Conservation (phyloP, 2,888 invertebrate genomes). For the Dysmachus trigonus region DNA sequence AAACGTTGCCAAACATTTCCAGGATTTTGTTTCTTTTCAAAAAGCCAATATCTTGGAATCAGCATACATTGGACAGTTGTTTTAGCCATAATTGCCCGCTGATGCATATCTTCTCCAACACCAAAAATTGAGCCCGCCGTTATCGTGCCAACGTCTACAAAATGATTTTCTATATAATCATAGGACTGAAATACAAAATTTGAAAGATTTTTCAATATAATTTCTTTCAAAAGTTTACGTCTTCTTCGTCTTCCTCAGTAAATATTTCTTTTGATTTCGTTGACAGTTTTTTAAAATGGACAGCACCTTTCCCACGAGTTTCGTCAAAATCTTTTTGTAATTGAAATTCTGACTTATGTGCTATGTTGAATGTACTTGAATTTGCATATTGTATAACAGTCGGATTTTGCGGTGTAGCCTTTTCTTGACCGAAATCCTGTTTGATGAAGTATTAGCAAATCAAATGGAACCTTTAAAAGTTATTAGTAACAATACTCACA, state of each 20-base stretch:
- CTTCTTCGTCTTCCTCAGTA: neutral
- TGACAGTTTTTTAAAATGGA: neutral
- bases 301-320: neutral
- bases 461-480: too few species aligned
- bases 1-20: slow-evolving; percentile 62
- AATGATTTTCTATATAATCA: slow-evolving; percentile 55
- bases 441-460: neutral
- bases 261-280: neutral
- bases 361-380: neutral
- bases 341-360: neutral
- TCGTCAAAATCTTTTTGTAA: neutral
- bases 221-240: neutral
- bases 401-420: neutral
- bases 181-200: neutral
- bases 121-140: slow-evolving; percentile 68
- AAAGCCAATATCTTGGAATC: slow-evolving; percentile 75
- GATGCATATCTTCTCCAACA: slow-evolving; percentile 74
- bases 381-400: neutral
- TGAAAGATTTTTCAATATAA: neutral
- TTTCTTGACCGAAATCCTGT: neutral
- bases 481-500: neutral
- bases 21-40: slow-evolving; percentile 66
- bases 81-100: slow-evolving; percentile 73
- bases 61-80: slow-evolving; percentile 73
- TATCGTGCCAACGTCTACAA: slow-evolving; percentile 61